phyloP scores from a whole-genome alignment of 2,888 invertebrate species.

The Eremobia ochroleuca region DNA sequence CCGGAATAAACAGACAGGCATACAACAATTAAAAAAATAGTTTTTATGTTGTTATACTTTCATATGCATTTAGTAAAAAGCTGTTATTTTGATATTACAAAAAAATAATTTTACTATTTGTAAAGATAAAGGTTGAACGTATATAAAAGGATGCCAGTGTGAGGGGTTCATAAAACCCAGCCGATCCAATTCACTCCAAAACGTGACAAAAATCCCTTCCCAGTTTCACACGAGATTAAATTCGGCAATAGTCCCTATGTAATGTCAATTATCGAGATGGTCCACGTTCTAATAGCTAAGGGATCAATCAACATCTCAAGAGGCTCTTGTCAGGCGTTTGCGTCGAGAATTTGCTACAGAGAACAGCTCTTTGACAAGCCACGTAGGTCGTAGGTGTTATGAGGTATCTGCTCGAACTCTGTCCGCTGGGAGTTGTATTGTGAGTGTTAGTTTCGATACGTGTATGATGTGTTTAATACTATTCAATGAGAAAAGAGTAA shows the following conservation, averaged over 20 bases:
- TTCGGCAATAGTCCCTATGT: slow-evolving; percentile 14
- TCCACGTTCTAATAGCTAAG: slow-evolving; percentile 41
- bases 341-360: slow-evolving; percentile 40
- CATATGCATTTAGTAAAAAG: not conserved
- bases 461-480: slow-evolving; percentile 5
- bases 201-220: slow-evolving; percentile 10
- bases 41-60: not conserved
- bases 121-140: not conserved
- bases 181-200: not conserved
- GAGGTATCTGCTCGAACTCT: slow-evolving; percentile 25
- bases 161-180: not conserved
- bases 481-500: not conserved
- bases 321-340: slow-evolving; percentile 31
- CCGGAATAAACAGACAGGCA: not conserved
- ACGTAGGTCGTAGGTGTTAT: slow-evolving; percentile 37
- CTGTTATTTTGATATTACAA: not conserved
- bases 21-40: no score
- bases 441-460: slow-evolving; percentile 3
- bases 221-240: slow-evolving; percentile 13
- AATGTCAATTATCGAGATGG: slow-evolving; percentile 18
- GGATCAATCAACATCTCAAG: slow-evolving; percentile 45
- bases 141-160: not conserved
- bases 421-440: slow-evolving; percentile 12
- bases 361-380: slow-evolving; percentile 42
- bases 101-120: not conserved